These are phyloP conservation scores for Noturus placidus DNA, from an alignment of 2,113 vertebrate species.

Conservation along the genomic window DNA sequence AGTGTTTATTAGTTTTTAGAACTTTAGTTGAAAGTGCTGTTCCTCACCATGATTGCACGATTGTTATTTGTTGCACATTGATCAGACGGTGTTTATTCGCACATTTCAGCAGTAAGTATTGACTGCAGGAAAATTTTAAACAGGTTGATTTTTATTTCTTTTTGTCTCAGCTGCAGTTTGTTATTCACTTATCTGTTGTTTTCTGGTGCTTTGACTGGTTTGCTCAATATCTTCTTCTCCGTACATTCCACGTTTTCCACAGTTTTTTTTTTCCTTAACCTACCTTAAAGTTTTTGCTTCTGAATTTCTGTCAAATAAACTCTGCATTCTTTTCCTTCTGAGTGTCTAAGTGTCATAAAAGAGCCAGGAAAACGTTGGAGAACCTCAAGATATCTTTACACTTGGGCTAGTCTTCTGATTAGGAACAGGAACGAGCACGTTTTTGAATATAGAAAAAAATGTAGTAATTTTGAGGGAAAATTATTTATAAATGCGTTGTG, in stretches of 20 bases:
- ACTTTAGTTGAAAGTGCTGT: neutral
- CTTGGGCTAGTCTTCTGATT: neutral
- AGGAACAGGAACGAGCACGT: neutral
- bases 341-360: neutral
- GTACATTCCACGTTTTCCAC: neutral
- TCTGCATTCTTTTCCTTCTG: neutral
- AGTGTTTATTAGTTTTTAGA: neutral
- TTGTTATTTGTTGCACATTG: neutral
- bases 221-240: neutral
- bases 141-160: neutral
- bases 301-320: neutral
- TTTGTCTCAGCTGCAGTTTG: neutral
- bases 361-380: neutral
- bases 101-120: neutral
- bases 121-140: neutral
- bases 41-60: neutral
- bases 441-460: neutral
- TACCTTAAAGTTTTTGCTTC: neutral
- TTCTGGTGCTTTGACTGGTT: neutral
- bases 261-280: neutral
- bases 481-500: neutral
- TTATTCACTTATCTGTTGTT: neutral
- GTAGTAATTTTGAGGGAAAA: neutral
- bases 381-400: neutral
- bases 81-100: neutral